Evolutionary conservation across 2,888 invertebrate genomes (phyloP).

Genomic region (Dynastes grantii): DNA sequence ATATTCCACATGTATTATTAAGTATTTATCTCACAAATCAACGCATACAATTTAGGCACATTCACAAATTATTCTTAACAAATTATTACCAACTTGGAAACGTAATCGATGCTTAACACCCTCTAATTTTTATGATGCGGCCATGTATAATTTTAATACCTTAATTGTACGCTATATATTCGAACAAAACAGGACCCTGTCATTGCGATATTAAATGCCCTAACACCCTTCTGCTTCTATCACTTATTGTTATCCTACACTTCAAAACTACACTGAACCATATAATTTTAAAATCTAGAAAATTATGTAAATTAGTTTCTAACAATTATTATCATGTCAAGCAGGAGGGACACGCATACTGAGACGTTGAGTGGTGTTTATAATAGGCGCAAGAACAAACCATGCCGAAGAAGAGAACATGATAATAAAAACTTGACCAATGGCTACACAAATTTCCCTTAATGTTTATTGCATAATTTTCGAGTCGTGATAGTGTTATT

Average conservation of each 20-base stretch:
- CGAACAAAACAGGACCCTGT: conserved; percentile 26
- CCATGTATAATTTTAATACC: conserved; percentile 9
- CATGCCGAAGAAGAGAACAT: conserved; percentile 10
- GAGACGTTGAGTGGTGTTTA: neutral
- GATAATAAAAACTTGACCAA: conserved; percentile 32
- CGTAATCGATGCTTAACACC: conserved; percentile 1
- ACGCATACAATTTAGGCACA: too few species aligned
- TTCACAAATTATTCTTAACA: conserved; percentile 1
- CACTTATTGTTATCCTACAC: conserved; percentile 1
- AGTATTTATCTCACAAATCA: too few species aligned
- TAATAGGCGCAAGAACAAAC: neutral
- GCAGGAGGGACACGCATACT: neutral
- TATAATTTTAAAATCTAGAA: conserved; percentile 28
- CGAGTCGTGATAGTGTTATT: conserved; percentile 27
- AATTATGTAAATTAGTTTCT: conserved; percentile 27
- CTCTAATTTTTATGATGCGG: conserved; percentile 22
- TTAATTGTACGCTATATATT: conserved; percentile 18
- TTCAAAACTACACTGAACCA: neutral
- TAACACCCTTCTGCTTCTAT: neutral
- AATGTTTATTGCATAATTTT: conserved; percentile 33
- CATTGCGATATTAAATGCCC: conserved; percentile 21
- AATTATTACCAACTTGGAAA: neutral
- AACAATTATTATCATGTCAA: conserved; percentile 23
- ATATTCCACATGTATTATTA: too few species aligned
- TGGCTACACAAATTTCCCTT: conserved; percentile 33